These are phyloP conservation scores for Gari tellinella DNA, from an alignment of 2,888 invertebrate species.

Conservation along the genomic window DNA sequence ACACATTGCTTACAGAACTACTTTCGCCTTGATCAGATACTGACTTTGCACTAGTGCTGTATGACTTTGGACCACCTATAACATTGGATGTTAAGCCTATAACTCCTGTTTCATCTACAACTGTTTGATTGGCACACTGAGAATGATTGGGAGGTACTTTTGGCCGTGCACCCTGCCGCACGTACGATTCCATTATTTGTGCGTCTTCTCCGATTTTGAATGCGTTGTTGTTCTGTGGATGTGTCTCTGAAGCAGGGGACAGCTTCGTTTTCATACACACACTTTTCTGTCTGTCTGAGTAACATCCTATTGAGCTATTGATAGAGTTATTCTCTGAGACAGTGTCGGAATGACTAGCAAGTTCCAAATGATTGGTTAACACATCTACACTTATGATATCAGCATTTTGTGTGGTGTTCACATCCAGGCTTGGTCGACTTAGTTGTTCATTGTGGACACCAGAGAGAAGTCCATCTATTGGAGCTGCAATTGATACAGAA, in stretches of 20 bases:
- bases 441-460: slow-evolving; percentile 56
- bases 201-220: slow-evolving; percentile 58
- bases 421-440: slow-evolving; percentile 33
- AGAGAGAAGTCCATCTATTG: slow-evolving; percentile 55
- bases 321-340: slow-evolving; percentile 32
- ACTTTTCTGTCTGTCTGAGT: slow-evolving; percentile 41
- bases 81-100: slow-evolving; percentile 42
- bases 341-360: slow-evolving; percentile 36
- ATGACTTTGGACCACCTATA: slow-evolving; percentile 24
- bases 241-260: slow-evolving; percentile 73
- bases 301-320: slow-evolving; percentile 37
- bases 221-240: slow-evolving; percentile 71
- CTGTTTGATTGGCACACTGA: slow-evolving; percentile 41
- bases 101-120: slow-evolving; percentile 37
- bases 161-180: slow-evolving; percentile 66
- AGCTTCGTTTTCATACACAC: slow-evolving; percentile 61
- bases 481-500: slow-evolving; percentile 27
- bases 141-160: slow-evolving; percentile 57
- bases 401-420: slow-evolving; percentile 35
- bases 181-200: slow-evolving; percentile 62
- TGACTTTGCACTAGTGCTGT: slow-evolving; percentile 17
- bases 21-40: slow-evolving; percentile 47
- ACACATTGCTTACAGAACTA: slow-evolving; percentile 26
- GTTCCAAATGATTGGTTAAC: slow-evolving; percentile 54
- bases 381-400: slow-evolving; percentile 59